Conservation (phyloP, 2,797 vertebrate species). For the Gastrophryne carolinensis region DNA sequence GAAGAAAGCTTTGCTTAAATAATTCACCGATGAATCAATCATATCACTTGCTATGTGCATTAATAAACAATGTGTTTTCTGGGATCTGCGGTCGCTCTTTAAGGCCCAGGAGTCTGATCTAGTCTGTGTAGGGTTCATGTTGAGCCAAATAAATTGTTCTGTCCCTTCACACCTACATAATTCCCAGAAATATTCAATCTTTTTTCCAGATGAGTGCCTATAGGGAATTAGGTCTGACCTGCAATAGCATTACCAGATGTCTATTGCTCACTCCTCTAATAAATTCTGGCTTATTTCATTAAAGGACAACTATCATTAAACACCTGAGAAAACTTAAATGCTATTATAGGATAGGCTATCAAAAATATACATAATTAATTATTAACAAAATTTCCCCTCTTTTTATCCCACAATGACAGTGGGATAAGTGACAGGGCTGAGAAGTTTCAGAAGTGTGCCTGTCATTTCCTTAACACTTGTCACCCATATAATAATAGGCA, state of each 20-base stretch:
- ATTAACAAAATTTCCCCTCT: too few relatives aligned
- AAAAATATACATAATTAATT: too few relatives aligned
- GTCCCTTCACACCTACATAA: constrained; percentile 1
- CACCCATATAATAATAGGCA: too few relatives aligned
- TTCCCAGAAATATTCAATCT: constrained; percentile 29
- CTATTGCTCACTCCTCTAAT: background rate
- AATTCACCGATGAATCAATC: background rate
- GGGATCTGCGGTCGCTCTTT: background rate
- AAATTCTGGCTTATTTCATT: background rate
- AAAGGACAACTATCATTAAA: too few relatives aligned
- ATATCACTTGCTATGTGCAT: background rate
- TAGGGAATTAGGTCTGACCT: constrained; percentile 3
- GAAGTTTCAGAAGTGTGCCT: too few relatives aligned
- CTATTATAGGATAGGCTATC: too few relatives aligned
- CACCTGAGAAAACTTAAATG: too few relatives aligned
- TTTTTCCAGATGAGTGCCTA: constrained; percentile 22
- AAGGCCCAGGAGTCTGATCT: background rate
- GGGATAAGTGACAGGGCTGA: too few relatives aligned
- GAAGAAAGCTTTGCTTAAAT: constrained; percentile 23
- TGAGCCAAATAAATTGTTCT: background rate
- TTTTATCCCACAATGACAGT: too few relatives aligned
- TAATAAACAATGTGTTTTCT: background rate
- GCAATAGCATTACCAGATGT: constrained; percentile 34
- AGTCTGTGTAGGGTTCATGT: background rate
- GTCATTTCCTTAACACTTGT: too few relatives aligned